These are phyloP conservation scores for Hormiphora californensis DNA, from an alignment of 37 sponge, comb jelly and placozoan species.

Conservation along the genomic window DNA sequence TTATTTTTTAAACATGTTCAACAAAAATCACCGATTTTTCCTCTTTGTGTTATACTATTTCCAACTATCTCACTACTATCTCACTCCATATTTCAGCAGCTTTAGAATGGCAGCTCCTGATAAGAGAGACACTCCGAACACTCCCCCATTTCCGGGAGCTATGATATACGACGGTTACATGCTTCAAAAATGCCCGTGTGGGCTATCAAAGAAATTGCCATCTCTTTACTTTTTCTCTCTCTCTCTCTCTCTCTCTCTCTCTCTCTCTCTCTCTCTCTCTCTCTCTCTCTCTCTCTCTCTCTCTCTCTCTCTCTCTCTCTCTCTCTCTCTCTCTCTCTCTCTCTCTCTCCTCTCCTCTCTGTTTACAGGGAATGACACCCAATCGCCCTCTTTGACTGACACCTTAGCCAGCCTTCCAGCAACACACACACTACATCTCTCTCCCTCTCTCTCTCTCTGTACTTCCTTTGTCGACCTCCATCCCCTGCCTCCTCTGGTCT, in stretches of 20 bases:
- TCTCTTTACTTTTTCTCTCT: not conserved
- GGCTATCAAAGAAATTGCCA: no score
- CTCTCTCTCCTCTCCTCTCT: not conserved
- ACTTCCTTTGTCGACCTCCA: not conserved
- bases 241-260: not conserved
- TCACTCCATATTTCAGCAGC: no score
- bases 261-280: not conserved
- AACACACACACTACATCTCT: not conserved
- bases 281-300: not conserved
- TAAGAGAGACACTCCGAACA: no score
- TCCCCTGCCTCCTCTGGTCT: not conserved
- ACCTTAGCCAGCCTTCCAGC: not conserved
- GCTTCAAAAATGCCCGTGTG: no score
- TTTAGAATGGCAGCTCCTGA: no score
- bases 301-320: not conserved
- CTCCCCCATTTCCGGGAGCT: no score
- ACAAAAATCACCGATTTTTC: no score
- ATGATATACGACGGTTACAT: no score
- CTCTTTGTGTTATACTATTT: no score
- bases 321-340: not conserved
- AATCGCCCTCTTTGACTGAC: not conserved
- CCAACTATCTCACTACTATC: no score
- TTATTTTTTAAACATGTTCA: no score
- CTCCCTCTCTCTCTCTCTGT: not conserved
- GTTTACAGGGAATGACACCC: not conserved